Evolutionary conservation across 2,888 invertebrate species (phyloP).

Genomic region (Apamea crenata): DNA sequence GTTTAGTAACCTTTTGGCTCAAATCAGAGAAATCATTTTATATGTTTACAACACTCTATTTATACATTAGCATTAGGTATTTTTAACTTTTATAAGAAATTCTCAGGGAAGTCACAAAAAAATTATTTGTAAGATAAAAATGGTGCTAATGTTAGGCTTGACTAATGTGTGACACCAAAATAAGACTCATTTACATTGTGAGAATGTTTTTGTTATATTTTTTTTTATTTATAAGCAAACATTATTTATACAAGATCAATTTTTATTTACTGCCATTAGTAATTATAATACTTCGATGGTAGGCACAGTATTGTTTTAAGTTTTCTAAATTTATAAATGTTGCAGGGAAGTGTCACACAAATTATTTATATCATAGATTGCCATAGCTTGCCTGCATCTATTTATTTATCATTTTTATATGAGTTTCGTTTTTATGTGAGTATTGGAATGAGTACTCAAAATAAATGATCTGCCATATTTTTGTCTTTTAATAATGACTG

Average conservation of each 20-base stretch:
- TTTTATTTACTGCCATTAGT: constrained; percentile 89
- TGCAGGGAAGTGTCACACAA: constrained; percentile 89
- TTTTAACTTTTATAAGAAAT: constrained; percentile 90
- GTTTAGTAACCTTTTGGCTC: constrained; percentile 85
- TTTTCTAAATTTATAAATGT: constrained; percentile 82
- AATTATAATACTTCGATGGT: constrained; percentile 83
- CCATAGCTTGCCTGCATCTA: constrained; percentile 90
- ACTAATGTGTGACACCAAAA: constrained; percentile 90
- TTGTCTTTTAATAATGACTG: constrained; percentile 89
- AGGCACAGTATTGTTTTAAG: constrained; percentile 78
- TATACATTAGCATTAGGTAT: constrained; percentile 90
- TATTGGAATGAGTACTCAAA: constrained; percentile 88
- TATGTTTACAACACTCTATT: constrained; percentile 87
- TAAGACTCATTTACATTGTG: constrained; percentile 88
- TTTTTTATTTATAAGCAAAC: constrained; percentile 89
- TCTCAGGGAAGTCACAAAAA: constrained; percentile 90
- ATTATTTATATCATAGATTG: constrained; percentile 88
- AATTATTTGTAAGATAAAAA: constrained; percentile 88
- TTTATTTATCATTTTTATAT: constrained; percentile 88
- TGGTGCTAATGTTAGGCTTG: constrained; percentile 90
- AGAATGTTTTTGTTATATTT: constrained; percentile 89
- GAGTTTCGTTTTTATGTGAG: constrained; percentile 88
- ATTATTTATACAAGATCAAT: constrained; percentile 88
- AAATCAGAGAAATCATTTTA: constrained; percentile 87
- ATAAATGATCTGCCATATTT: constrained; percentile 90